Evolutionary conservation across 35 echinoderm and acorn worm species (phyloP).

Genomic region (Eucidaris tribuloides): DNA sequence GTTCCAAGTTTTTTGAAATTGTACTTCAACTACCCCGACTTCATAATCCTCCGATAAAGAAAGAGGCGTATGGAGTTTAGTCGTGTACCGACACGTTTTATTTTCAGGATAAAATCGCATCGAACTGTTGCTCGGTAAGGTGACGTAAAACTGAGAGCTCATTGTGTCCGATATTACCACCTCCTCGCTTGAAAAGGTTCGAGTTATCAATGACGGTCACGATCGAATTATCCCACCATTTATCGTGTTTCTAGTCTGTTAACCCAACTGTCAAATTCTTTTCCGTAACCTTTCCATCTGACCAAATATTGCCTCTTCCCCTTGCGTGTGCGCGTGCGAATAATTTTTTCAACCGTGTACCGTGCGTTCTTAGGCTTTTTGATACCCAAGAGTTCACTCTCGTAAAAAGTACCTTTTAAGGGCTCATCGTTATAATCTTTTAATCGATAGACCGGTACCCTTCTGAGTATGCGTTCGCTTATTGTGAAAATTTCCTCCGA

Average conservation of each 20-base stretch:
- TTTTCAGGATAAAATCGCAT: slow-evolving; percentile 41
- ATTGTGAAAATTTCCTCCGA: slow-evolving; percentile 11
- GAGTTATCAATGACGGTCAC: background rate
- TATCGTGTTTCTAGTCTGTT: background rate
- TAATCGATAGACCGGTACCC: background rate
- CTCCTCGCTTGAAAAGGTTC: background rate
- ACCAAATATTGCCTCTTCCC: slow-evolving; percentile 57
- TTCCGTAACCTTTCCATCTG: slow-evolving; percentile 43
- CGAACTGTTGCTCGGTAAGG: slow-evolving; percentile 38
- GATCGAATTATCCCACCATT: background rate
- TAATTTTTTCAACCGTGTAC: background rate
- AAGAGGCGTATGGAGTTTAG: slow-evolving; percentile 31
- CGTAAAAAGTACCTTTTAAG: slow-evolving; percentile 24
- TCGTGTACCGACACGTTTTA: slow-evolving; percentile 39
- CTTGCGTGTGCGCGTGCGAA: background rate
- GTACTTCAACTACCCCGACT: slow-evolving; percentile 41
- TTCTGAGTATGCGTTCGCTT: background rate
- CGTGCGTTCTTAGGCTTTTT: background rate
- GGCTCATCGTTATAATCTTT: background rate
- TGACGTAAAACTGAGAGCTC: slow-evolving; percentile 55
- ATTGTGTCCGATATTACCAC: slow-evolving; percentile 4
- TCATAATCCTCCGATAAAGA: slow-evolving; percentile 7
- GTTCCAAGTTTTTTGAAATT: slow-evolving; percentile 24
- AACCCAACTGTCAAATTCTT: slow-evolving; percentile 60
- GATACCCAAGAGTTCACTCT: background rate